Base-by-base conservation (phyloP, 1,140 invertebrate genomes). In the Colletes gigas region DNA sequence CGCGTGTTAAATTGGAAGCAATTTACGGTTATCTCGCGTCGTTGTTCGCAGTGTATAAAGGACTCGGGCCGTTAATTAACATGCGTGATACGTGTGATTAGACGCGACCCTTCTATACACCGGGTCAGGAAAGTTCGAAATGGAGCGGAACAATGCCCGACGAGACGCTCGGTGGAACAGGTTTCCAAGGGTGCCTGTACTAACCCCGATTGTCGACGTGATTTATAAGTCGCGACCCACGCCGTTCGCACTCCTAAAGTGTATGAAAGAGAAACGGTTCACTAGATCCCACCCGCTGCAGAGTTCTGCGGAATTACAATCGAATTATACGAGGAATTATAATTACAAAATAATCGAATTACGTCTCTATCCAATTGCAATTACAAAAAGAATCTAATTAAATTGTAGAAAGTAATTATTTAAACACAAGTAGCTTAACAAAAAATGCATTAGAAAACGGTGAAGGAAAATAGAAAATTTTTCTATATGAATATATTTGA, bases 101-200 rank as follows among this genome's bases (percentile, higher is more conserved):
- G 79, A 67, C 44, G 65, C 65, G 71, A 75, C 78, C 79, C 79
- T 77, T 77, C 77, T 69, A 69, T 70, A 81, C 41, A 63, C 12
- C 62, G 74, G 79, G 73, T 69, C 73, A 81, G 72, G 79, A 81
- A 77, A 81, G 79, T 81, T 81, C 73, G 74, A 77, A 81, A 81
- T 60, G 47, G 74, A 77, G 74, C 66, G 54, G 79, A 77, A 81
- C 79, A 77, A 77, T 81, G 74, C 55, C 59, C 66, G 66, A 77
- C 79, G 73, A 79, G 77, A 70, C 50, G 65, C 39, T 70, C 66
- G 30, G 57, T 68, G 57, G 62, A 76, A 77, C 79, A 81, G 79
- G 79, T 81, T 81, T 77, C 66, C 74, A 70, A 81, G 79, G 79
- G 73, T 81, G 73, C 44, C 47, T 69, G 59, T 54, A 39, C 79